These are phyloP conservation scores for Quadroppia sp. DNA, from an alignment of 2,888 invertebrate genomes.

Conservation along the genomic window DNA sequence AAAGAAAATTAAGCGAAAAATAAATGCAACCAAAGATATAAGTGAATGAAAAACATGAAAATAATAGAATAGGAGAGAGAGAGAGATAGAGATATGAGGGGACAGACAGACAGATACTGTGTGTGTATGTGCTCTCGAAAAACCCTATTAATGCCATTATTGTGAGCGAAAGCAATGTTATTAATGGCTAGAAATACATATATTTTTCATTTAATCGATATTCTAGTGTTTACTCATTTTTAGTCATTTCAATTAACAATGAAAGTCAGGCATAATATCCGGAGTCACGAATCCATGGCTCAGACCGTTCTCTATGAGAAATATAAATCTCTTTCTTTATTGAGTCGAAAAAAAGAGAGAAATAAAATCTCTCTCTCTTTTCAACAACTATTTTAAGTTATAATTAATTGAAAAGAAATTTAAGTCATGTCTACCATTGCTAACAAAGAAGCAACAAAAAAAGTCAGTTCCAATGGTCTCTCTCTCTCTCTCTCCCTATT, in stretches of 20 bases:
- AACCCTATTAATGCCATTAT: slow-evolving; percentile 5
- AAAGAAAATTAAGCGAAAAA: slow-evolving; percentile 33
- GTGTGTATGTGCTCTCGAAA: not conserved
- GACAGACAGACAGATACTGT: not conserved
- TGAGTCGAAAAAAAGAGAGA: not conserved
- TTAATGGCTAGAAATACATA: not conserved
- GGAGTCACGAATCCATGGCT: slow-evolving; percentile 18
- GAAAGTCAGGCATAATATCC: slow-evolving; percentile 24
- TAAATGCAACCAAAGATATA: slow-evolving; percentile 18
- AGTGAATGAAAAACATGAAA: not conserved
- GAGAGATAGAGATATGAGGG: slow-evolving; percentile 10
- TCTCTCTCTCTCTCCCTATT: too few relatives aligned
- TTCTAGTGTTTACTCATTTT: slow-evolving; percentile 29
- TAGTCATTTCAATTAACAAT: slow-evolving; percentile 19
- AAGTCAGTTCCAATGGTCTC: too few relatives aligned
- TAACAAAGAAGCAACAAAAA: not conserved
- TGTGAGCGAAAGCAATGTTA: slow-evolving; percentile 17
- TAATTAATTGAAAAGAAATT: slow-evolving; percentile 31
- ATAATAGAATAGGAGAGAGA: too few relatives aligned
- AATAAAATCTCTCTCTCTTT: slow-evolving; percentile 6
- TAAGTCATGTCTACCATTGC: not conserved
- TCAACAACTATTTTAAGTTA: slow-evolving; percentile 8
- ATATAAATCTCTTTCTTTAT: not conserved
- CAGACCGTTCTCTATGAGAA: slow-evolving; percentile 9
- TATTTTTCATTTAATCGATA: slow-evolving; percentile 25